Base-by-base conservation (phyloP, 2,797 vertebrate genomes). In the Cryptoprocta ferox region DNA sequence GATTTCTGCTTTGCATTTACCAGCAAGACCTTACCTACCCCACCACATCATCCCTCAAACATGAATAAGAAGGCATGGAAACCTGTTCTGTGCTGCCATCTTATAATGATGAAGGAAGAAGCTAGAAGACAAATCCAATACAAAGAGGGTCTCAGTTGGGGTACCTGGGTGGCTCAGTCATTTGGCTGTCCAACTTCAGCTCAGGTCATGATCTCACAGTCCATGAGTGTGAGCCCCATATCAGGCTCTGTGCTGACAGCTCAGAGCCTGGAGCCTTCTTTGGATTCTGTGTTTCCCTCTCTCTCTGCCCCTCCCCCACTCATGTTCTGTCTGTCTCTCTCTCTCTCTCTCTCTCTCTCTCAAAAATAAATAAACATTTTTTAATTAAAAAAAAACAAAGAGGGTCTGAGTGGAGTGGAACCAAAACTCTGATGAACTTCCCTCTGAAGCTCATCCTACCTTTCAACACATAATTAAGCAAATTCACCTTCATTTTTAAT, bases 381-480 rank as follows among this genome's bases (percentile, higher is more conserved):
- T 56, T 56, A 56, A 56, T 56, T 21, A 56, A 56, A 56, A 56
- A 53, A 56, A 80, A 35, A n/a, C 7, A 88, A 84, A 63, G 13
- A 84, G 8, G 14, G 28, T 87, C 35, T 92, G 66, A 75, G 71
- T 50, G 5, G 2, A 48, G 12, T 70, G 13, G 56, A 91, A 78
- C 28, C 65, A 80, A 42, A 92, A 45, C 16, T 45, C 35, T 45
- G 68, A 75, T 6, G 8, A 63, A 70, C 35, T 84, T 30, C 8
- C 21, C 37, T n/a, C 63, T 11, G 5, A 75, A 83, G n/a, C 3
- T 70, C 45, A 71, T 30, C 56, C 48, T 91, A 68, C 28, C 26
- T 78, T 91, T 83, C 35, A 94, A 75, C 48, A 95, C 16, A 75
- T 48, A 82, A 82, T 45, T 45, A 90, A 95, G 80, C 5, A 84